Evolutionary conservation across 2,888 invertebrate genomes (phyloP), one percentile per base, ranked within the genome.

Genomic region (Miltochrista miniata): DNA sequence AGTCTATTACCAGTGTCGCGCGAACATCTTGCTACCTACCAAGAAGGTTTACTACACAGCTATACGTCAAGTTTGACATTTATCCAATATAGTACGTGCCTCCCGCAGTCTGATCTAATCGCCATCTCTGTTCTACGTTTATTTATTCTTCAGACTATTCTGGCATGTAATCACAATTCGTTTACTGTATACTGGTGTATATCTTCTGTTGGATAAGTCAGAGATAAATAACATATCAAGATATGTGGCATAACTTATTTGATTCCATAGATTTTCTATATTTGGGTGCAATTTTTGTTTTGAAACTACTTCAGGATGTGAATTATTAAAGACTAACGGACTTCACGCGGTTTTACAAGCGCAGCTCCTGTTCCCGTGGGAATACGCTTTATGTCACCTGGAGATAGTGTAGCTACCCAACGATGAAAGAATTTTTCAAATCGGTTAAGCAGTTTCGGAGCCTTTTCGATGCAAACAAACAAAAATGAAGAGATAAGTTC

Each of bases 81-180:
- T 83, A 88, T 86, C 87, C 88, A 89, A 87, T 89, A 87, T 78
- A 85, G 70, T 84, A 88, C 88, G 87, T 87, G 87, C 82, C 64
- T 73, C 67, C 65, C 60, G 68, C 68, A 64, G 73, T 71, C 69
- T 70, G 79, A 82, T 85, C 81, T 83, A 82, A 88, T 87, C 86
- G 81, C 77, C 52, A 52, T 72, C 64, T 59, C 67, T 64, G 64
- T 56, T 46, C 48, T 56, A 56, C 44, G 65, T 70, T 74, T 83
- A 78, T 79, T 80, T 81, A 78, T 77, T 75, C 68, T 57, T 62
- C 66, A 60, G 59, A 57, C 51, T 31, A 60, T 61, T 59, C 61
- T 58, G 58, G 65, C 66, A 58, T 55, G 56, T 71, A 72, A 72
- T 73, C 69, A 70, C 68, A 70, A 73, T 70, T 70, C 68, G 68